A percentile compares a stretch with the other conserved stretches of the same genome.
Evolutionary conservation across 2,113 vertebrate species (phyloP).

Genomic region (Bettongia penicillata): DNA sequence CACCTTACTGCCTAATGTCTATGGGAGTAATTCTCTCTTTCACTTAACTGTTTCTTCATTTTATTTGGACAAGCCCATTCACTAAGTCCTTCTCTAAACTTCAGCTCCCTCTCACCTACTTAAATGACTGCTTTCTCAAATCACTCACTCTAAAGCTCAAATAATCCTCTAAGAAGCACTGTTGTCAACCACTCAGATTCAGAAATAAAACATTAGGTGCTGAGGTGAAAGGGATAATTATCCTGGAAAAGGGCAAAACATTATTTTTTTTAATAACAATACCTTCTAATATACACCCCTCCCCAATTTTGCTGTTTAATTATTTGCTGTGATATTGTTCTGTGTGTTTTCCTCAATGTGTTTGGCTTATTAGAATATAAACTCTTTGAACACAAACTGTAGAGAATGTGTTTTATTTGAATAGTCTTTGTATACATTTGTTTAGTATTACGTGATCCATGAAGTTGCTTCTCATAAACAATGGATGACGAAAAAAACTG

Average conservation of each 20-base stretch:
- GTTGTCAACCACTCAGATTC: neutral
- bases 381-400: neutral
- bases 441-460: neutral
- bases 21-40: neutral
- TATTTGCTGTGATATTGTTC: neutral
- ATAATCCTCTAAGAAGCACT: neutral
- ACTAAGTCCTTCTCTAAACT: neutral
- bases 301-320: neutral
- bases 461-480: neutral
- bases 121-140: neutral
- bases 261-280: neutral
- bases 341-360: neutral
- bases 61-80: neutral
- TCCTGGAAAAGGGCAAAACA: neutral
- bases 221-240: neutral
- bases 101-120: neutral
- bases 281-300: neutral
- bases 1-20: neutral
- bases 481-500: neutral
- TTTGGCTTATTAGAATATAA: neutral
- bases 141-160: neutral
- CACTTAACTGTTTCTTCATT: neutral
- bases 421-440: neutral
- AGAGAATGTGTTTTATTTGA: neutral
- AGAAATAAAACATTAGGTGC: neutral